phyloP scores from a whole-genome alignment of 2,888 invertebrate genomes.

The Hypomecis atomaria region DNA sequence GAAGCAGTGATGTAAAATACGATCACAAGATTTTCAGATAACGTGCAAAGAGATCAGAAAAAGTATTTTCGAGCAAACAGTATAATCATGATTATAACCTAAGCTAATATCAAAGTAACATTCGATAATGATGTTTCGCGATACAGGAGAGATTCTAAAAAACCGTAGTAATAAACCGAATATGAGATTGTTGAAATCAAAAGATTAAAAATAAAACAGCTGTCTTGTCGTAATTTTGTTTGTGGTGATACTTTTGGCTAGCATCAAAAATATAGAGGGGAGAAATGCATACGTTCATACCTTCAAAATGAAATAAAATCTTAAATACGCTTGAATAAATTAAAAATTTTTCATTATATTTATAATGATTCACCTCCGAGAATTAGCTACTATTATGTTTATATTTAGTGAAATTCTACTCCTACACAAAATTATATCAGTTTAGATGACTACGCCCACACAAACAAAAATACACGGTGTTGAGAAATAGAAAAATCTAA shows the following conservation, averaged over 20 bases:
- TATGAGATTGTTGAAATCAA: no score
- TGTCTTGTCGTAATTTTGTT: no score
- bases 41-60: conserved; percentile 20
- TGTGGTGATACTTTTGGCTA: no score
- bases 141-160: background rate
- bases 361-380: no score
- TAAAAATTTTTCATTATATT: no score
- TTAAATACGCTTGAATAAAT: no score
- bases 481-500: conserved; percentile 6
- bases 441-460: background rate
- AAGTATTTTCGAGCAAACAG: background rate
- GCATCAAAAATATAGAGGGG: no score
- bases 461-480: background rate
- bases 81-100: conserved; percentile 1
- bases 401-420: background rate
- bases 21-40: conserved; percentile 20
- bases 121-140: background rate
- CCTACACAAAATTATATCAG: background rate
- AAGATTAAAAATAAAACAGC: no score
- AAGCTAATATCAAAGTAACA: background rate
- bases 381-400: background rate
- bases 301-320: no score
- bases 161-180: no score
- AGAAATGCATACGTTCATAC: no score
- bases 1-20: conserved; percentile 33